Conservation (phyloP, 2,113 vertebrate species). For the Sebastes fasciatus region DNA sequence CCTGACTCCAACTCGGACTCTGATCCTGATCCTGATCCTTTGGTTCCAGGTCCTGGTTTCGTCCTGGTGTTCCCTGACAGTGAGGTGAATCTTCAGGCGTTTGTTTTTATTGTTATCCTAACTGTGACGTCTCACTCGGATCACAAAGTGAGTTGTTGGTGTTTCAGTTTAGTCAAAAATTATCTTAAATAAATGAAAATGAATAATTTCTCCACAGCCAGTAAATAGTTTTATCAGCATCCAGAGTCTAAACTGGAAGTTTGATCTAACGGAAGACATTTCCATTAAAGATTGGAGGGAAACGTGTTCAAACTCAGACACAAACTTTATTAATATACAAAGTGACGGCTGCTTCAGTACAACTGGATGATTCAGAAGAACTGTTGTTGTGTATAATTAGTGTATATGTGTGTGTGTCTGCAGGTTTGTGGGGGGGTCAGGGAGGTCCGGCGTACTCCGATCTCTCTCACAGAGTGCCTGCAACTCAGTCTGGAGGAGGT, state of each 20-base stretch:
- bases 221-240: no score
- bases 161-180: no score
- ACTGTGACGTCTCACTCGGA: not conserved
- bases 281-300: no score
- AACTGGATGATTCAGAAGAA: no score
- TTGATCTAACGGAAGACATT: no score
- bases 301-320: no score
- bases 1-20: not conserved
- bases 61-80: constrained; percentile 61
- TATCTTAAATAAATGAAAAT: no score
- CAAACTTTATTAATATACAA: no score
- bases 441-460: constrained; percentile 88
- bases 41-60: constrained; percentile 62
- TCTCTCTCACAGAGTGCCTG: constrained; percentile 89
- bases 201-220: no score
- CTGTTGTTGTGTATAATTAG: not conserved
- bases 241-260: no score
- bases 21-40: constrained; percentile 6
- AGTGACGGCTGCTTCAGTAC: no score
- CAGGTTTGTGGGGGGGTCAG: constrained; percentile 63
- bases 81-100: constrained; percentile 45
- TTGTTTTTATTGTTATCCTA: not conserved
- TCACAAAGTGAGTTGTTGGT: not conserved
- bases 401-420: constrained; percentile 21
- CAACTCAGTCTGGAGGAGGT: constrained; percentile 97